Percentiles rank a stretch among this genome's conserved stretches.
Evolutionary conservation across 2,888 invertebrate genomes (phyloP).

Genomic region (Allacma fusca): DNA sequence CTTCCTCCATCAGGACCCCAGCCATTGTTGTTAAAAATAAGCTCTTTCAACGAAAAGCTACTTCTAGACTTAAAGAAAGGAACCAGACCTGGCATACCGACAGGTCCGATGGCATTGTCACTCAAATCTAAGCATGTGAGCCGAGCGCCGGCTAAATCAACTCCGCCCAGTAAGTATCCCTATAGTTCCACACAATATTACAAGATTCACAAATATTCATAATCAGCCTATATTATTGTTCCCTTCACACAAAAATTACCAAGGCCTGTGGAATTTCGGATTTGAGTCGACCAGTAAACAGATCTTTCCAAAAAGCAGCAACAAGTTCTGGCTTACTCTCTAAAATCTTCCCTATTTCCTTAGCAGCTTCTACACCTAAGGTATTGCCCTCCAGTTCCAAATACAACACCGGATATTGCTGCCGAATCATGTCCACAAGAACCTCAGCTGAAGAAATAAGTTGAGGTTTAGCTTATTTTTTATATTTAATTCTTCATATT

Average conservation of each 20-base stretch:
- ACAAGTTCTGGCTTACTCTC: conserved; percentile 77
- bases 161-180: conserved; percentile 78
- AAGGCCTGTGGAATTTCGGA: conserved; percentile 93
- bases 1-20: conserved; percentile 88
- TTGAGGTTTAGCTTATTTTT: no score
- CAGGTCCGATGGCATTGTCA: conserved; percentile 97
- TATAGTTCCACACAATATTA: conserved; percentile 59
- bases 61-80: conserved; percentile 82
- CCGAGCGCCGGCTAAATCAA: conserved; percentile 80
- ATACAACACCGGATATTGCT: conserved; percentile 74
- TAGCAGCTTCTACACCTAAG: conserved; percentile 86
- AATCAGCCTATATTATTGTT: no score
- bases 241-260: conserved; percentile 69
- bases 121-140: conserved; percentile 89
- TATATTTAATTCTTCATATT: not conserved
- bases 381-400: conserved; percentile 92
- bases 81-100: conserved; percentile 88
- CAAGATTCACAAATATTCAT: not conserved
- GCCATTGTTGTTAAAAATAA: conserved; percentile 93
- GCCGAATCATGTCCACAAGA: conserved; percentile 79
- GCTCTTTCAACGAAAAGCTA: conserved; percentile 82
- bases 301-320: conserved; percentile 91
- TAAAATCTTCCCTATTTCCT: conserved; percentile 81
- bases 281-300: conserved; percentile 95
- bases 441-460: conserved; percentile 70